Base-by-base conservation (phyloP, 1,140 invertebrate species). In the Drosophila arizonae region DNA sequence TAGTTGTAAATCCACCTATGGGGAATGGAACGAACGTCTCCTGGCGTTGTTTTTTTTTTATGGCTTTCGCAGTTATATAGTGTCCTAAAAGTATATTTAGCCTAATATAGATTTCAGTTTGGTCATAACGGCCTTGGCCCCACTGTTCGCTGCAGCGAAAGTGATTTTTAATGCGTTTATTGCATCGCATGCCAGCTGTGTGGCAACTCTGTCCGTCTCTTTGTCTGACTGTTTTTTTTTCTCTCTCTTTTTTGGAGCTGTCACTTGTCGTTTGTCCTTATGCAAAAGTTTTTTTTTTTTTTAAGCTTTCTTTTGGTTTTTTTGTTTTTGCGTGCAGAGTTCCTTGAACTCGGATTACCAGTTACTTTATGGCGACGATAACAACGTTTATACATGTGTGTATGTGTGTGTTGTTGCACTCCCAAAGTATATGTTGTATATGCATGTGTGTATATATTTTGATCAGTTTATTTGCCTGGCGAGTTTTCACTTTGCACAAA, bases 221-320 rank as follows among this genome's bases (percentile, higher is more conserved):
- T 13, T 15, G 45, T 36, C 9, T 30, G 17, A 3, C 21, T 51
- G 13, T 6, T 36, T 11, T 50, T 48, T 26, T 48, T 52, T 11
- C 17, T 15, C 45, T 24, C 1, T 24, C 1, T 24, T 52, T 61
- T 61, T 69, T 67, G 28, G 55, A 10, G 48, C 41, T 65, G 62
- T 36, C 55, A 72, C 55, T 66, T 73, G 65, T 73, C 71, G 51
- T 73, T 73, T 73, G 71, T 73, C 71, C 65, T 73, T 73, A 73
- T 73, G 71, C 71, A 73, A 73, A 73, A 73, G 51, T 52, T 52
- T 67, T 43, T 43, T 33, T 33, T 33, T 33, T 33, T 33, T 33
- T 33, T 33, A 50, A 15, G 71, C 71, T 69, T 69, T 72, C 70
- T 54, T 72, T 50, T 45, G 6, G 26, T n/a, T 28, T 15, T 15